A percentile compares a stretch with the other conserved stretches of the same genome.
These are phyloP conservation scores for Acanthornis magna DNA, from an alignment of 2,797 vertebrate genomes.

Conservation along the genomic window DNA sequence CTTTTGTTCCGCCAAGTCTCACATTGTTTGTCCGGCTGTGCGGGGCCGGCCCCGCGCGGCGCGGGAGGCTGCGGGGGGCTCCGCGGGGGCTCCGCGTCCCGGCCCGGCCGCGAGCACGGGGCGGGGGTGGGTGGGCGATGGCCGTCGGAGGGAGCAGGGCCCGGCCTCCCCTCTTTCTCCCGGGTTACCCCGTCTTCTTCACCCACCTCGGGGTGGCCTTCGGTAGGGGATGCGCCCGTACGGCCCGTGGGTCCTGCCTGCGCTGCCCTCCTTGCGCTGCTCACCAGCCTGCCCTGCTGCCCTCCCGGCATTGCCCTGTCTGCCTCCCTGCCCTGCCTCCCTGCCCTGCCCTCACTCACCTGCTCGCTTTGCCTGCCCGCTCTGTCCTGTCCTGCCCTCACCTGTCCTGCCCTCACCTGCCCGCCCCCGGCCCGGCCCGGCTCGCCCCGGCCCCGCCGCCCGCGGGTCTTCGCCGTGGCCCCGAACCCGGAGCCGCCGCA, in stretches of 20 bases:
- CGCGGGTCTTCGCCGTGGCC: background rate
- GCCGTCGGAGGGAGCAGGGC: no score
- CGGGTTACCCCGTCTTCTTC: background rate
- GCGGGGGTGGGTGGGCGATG: background rate
- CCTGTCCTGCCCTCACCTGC: background rate
- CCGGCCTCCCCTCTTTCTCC: background rate
- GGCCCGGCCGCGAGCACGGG: background rate
- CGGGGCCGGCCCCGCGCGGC: slow-evolving; percentile 67
- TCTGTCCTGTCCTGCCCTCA: background rate
- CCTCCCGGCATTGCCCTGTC: background rate
- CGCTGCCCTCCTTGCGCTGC: background rate
- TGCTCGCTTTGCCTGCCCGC: background rate
- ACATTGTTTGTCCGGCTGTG: slow-evolving; percentile 80
- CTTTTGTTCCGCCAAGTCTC: slow-evolving; percentile 88
- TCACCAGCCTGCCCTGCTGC: no score
- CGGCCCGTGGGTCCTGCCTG: background rate
- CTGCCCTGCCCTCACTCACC: background rate
- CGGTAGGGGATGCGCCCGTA: background rate
- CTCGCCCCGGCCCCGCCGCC: background rate
- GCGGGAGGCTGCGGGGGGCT: background rate
- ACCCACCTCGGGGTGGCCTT: background rate
- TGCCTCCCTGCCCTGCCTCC: background rate
- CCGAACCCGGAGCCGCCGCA: background rate
- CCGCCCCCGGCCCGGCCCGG: background rate
- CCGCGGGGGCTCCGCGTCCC: background rate